Base-by-base conservation (phyloP, 1,140 invertebrate species). In the Danaus melanippus region DNA sequence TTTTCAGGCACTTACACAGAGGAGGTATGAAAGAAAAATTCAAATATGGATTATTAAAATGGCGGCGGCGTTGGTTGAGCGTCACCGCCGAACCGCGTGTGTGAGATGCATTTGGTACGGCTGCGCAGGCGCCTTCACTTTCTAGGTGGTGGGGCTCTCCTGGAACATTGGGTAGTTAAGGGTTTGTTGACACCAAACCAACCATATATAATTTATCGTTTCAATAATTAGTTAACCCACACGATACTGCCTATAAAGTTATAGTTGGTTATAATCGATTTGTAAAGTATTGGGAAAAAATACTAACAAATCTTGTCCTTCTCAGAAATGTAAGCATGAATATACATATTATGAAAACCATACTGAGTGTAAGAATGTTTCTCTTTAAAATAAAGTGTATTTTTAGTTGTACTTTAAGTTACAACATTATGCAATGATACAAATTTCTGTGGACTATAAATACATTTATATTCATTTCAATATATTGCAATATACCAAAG, bases 71-170 rank as follows among this genome's bases (percentile, higher is more conserved):
- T 80, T 62, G 65, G 70, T 74, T 66, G 67, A 68, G 74, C 64
- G 65, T 69, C 52, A 58, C 68, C 71, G 74, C 74, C 66, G 46
- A 58, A 48, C 70, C 77, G 74, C 77, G 66, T 79, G 63, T 79
- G 71, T 52, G 10, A 1, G 39, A 32, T 12, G 51, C n/a, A 51
- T 10, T 11, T n/a, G 12, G 39, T 12, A 9, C 10, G 48, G 12
- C 12, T 41, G 58, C 67, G 65, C 58, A 41, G 57, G 68, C 68
- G 71, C 76, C 63, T 78, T 78, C 77, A 80, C 75, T 80, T 80
- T 78, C 77, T 76, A 76, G 54, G 67, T 76, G 66, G 71, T 72
- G 74, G 76, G 74, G 74, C 59, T 54, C 60, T 53, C 63, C 60
- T 62, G 60, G 66, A 66, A 54, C 53, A 59, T 48, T 64, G 67